Evolutionary conservation across 2,113 vertebrate genomes (phyloP).

Genomic region (Nymphicus hollandicus): DNA sequence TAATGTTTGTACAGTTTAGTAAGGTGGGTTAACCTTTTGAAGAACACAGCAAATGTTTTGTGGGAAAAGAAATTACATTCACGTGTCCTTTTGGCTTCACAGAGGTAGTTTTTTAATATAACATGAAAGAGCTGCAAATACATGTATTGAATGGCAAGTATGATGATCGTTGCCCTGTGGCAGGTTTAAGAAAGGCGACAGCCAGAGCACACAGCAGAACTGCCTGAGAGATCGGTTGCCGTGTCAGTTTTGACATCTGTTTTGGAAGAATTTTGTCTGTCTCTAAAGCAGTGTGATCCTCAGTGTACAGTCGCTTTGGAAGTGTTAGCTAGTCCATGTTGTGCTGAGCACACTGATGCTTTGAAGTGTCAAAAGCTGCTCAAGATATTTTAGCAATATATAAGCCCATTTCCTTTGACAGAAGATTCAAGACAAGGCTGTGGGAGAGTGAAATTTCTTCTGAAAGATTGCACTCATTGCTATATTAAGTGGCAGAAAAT

Average conservation of each 20-base stretch:
- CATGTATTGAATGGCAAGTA: neutral
- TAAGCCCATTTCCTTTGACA: neutral
- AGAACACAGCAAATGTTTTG: neutral
- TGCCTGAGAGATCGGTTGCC: neutral
- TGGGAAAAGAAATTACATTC: conserved; percentile 10
- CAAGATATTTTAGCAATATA: conserved; percentile 5
- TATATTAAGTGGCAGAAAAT: conserved; percentile 12
- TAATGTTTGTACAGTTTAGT: conserved; percentile 59
- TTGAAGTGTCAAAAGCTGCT: conserved; percentile 17
- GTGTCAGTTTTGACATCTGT: conserved; percentile 16
- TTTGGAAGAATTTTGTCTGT: neutral
- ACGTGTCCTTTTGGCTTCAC: neutral
- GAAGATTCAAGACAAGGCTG: neutral
- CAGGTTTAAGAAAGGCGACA: neutral
- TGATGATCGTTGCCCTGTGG: neutral
- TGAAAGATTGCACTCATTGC: conserved; percentile 47
- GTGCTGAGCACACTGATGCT: neutral
- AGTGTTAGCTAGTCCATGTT: neutral
- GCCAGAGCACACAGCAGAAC: neutral
- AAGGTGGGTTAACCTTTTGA: neutral
- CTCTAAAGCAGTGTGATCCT: neutral
- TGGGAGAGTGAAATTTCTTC: conserved; percentile 18
- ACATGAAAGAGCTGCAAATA: neutral
- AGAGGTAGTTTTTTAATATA: neutral
- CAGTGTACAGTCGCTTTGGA: neutral